These are phyloP conservation scores for Phyllopteryx taeniolatus DNA, from an alignment of 2,113 vertebrate species.

Conservation along the genomic window DNA sequence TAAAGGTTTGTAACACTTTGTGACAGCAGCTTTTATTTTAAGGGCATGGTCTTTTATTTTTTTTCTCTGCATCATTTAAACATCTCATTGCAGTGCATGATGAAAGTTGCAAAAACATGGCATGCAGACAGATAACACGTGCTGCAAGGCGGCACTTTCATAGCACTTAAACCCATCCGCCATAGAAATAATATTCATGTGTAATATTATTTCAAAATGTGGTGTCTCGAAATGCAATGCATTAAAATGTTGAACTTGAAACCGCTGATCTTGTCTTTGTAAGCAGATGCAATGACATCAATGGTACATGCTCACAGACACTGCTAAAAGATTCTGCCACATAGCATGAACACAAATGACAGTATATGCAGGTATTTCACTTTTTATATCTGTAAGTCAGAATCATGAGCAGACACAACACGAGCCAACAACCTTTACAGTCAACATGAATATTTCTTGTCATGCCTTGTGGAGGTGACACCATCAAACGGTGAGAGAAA, in stretches of 20 bases:
- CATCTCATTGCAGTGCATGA: conserved; percentile 42
- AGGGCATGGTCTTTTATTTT: conserved; percentile 44
- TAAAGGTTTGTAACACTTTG: conserved; percentile 43
- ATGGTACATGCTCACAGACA: conserved; percentile 56
- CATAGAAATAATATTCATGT: conserved; percentile 57
- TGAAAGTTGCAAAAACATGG: conserved; percentile 40
- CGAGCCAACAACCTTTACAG: conserved; percentile 32
- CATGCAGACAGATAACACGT: conserved; percentile 56
- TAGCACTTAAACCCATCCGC: conserved; percentile 18
- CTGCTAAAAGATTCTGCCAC: background rate
- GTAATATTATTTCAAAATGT: conserved; percentile 57
- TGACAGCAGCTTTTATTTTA: conserved; percentile 62
- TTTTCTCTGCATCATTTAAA: conserved; percentile 15
- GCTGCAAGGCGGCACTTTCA: conserved; percentile 42
- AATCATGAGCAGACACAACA: conserved; percentile 44
- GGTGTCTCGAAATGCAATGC: conserved; percentile 12
- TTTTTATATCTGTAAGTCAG: conserved; percentile 7
- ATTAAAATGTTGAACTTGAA: background rate
- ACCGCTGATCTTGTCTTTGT: conserved; percentile 42
- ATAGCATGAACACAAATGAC: conserved; percentile 9
- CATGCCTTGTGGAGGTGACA: conserved; percentile 56
- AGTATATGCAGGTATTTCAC: background rate
- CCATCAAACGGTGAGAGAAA: conserved; percentile 43
- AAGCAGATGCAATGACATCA: conserved; percentile 51
- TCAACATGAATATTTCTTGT: conserved; percentile 44